Evolutionary conservation across 2,113 vertebrate genomes (phyloP).

Genomic region (Menura novaehollandiae): DNA sequence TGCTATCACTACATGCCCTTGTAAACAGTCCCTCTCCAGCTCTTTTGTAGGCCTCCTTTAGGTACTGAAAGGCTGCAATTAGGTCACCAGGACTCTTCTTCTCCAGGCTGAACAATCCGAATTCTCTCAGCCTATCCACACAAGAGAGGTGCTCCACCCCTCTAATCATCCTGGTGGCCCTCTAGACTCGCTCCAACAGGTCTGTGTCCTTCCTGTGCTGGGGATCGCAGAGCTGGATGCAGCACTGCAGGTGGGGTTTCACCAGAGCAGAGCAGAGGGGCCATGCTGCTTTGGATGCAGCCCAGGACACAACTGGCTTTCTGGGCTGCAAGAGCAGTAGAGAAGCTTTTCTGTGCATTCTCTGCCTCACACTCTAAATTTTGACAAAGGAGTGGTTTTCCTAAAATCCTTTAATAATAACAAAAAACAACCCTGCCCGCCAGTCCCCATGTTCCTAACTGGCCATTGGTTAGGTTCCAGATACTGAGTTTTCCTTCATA

Average conservation of each 20-base stretch:
- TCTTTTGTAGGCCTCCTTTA: not conserved
- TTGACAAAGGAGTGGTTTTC: not conserved
- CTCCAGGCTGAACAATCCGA: not conserved
- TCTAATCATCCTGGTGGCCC: not conserved
- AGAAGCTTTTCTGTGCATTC: not conserved
- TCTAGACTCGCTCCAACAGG: rapidly evolving
- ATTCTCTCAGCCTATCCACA: not conserved
- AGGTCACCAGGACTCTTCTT: rapidly evolving
- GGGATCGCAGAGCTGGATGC: not conserved
- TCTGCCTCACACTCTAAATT: not conserved
- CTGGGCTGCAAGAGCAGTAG: not conserved
- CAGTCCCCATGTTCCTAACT: not conserved
- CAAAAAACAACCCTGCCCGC: not conserved
- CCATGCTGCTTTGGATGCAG: not conserved
- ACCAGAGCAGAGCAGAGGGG: not conserved
- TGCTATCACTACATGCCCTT: not conserved
- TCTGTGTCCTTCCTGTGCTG: not conserved
- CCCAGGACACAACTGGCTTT: rapidly evolving
- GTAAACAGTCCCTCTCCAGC: not conserved
- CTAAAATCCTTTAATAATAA: not conserved
- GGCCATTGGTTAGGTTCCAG: not conserved
- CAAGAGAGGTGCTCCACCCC: rapidly evolving
- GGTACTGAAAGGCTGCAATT: not conserved
- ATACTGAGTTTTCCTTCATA: not conserved
- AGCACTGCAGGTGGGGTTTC: not conserved